These are phyloP conservation scores for Gerris buenoi DNA, from an alignment of 1,140 invertebrate species.

Conservation along the genomic window DNA sequence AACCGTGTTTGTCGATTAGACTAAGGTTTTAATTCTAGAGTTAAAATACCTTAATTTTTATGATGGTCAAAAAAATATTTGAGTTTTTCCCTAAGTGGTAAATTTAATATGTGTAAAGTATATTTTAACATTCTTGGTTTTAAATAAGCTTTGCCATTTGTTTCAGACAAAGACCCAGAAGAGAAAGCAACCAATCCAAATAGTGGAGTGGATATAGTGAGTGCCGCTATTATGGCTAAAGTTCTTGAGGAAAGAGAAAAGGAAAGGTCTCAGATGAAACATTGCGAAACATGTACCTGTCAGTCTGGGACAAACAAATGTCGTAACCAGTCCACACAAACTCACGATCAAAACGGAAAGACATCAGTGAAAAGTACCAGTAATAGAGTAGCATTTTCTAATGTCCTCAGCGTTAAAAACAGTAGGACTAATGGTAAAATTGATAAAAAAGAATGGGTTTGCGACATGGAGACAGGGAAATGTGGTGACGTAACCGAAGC, in stretches of 20 bases:
- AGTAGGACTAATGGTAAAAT: not conserved
- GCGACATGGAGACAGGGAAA: not conserved
- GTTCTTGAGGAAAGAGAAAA: constrained; percentile 71
- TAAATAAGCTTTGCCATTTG: too few species aligned
- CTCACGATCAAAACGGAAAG: not conserved
- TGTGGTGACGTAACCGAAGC: constrained; percentile 8
- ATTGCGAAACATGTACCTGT: constrained; percentile 66
- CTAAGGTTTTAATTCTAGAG: too few species aligned
- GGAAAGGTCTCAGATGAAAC: constrained; percentile 51
- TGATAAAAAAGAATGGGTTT: not conserved
- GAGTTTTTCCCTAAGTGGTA: too few species aligned
- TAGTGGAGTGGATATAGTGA: constrained; percentile 56
- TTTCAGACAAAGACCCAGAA: constrained; percentile 25
- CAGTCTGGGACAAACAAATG: constrained; percentile 20
- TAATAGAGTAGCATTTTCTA: not conserved
- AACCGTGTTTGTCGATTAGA: too few species aligned
- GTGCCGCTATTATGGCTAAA: constrained; percentile 83
- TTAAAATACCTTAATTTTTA: too few species aligned
- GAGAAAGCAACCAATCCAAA: constrained; percentile 22
- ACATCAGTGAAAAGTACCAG: not conserved
- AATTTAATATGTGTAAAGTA: too few species aligned
- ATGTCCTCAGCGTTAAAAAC: not conserved
- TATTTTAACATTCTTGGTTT: too few species aligned
- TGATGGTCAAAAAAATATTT: too few species aligned
- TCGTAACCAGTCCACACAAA: constrained; percentile 11